Conservation (phyloP, 2,888 invertebrate genomes). For the Cinara cedri region DNA sequence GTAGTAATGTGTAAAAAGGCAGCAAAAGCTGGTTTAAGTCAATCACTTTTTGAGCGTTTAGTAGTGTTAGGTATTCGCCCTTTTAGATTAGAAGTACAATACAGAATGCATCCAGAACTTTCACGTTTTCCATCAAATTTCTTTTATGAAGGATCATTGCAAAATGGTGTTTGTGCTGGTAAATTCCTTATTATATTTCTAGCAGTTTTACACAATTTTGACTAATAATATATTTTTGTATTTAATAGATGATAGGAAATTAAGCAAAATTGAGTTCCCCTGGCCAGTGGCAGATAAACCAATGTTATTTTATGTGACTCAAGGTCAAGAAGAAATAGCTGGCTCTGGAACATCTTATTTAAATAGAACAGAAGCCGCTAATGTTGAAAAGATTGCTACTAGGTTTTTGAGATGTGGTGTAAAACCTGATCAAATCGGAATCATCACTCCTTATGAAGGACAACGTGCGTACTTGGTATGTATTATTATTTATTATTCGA, state of each 20-base stretch:
- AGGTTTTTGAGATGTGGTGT: slow-evolving; percentile 92
- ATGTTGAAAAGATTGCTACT: slow-evolving; percentile 97
- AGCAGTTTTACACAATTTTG: neutral
- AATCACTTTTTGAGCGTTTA: slow-evolving; percentile 94
- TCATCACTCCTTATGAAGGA: slow-evolving; percentile 98
- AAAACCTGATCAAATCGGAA: slow-evolving; percentile 97
- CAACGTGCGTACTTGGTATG: slow-evolving; percentile 90
- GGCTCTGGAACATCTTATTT: slow-evolving; percentile 98
- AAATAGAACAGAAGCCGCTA: slow-evolving; percentile 97
- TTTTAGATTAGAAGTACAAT: slow-evolving; percentile 95
- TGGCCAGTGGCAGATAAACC: slow-evolving; percentile 97
- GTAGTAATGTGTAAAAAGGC: slow-evolving; percentile 99
- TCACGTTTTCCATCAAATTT: slow-evolving; percentile 98
- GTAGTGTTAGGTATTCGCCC: slow-evolving; percentile 97
- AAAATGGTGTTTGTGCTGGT: slow-evolving; percentile 95
- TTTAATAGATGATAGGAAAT: slow-evolving; percentile 79
- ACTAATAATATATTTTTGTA: slow-evolving; percentile 18
- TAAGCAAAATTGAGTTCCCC: slow-evolving; percentile 91
- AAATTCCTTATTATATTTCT: slow-evolving; percentile 52
- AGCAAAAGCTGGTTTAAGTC: slow-evolving; percentile 93
- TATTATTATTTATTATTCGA: too few relatives aligned
- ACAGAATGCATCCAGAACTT: slow-evolving; percentile 98
- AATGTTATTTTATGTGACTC: slow-evolving; percentile 98
- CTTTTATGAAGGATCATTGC: slow-evolving; percentile 98
- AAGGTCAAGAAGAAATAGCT: slow-evolving; percentile 98